Evolutionary conservation across 2,797 vertebrate species (phyloP).

Genomic region (Acanthopagrus latus): DNA sequence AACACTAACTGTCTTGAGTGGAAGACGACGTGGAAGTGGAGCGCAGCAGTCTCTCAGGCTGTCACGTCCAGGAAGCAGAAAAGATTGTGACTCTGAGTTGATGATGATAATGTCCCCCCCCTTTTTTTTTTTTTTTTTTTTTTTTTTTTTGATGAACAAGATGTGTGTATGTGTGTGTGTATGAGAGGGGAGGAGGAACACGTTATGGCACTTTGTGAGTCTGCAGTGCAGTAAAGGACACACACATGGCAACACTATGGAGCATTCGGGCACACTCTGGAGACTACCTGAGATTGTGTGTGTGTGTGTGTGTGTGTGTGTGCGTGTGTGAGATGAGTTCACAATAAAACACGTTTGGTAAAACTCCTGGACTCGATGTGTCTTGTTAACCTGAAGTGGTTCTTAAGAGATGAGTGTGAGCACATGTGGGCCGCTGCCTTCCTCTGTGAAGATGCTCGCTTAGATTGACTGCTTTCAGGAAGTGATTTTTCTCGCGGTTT

Average conservation of each 20-base stretch:
- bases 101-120: conserved; percentile 17
- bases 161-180: conserved; percentile 32
- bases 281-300: conserved; percentile 62
- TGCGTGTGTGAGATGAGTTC: conserved; percentile 54
- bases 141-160: conserved; percentile 19
- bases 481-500: conserved; percentile 81
- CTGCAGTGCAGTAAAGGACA: conserved; percentile 62
- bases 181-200: conserved; percentile 37
- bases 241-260: conserved; percentile 67
- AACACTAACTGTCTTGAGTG: conserved; percentile 61
- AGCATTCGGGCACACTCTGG: conserved; percentile 55
- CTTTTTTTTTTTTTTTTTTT: too few relatives aligned
- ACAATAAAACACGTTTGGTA: conserved; percentile 79
- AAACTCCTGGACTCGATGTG: conserved; percentile 20
- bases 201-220: conserved; percentile 69
- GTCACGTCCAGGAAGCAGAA: conserved; percentile 32
- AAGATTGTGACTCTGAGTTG: conserved; percentile 1
- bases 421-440: conserved; percentile 47
- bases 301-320: conserved; percentile 17
- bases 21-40: background rate
- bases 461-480: conserved; percentile 74
- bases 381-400: background rate
- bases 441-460: conserved; percentile 57
- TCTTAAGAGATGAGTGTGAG: conserved; percentile 9
- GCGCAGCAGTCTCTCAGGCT: background rate